Evolutionary conservation across 1,140 invertebrate species (phyloP).

Genomic region (Ostrea edulis): DNA sequence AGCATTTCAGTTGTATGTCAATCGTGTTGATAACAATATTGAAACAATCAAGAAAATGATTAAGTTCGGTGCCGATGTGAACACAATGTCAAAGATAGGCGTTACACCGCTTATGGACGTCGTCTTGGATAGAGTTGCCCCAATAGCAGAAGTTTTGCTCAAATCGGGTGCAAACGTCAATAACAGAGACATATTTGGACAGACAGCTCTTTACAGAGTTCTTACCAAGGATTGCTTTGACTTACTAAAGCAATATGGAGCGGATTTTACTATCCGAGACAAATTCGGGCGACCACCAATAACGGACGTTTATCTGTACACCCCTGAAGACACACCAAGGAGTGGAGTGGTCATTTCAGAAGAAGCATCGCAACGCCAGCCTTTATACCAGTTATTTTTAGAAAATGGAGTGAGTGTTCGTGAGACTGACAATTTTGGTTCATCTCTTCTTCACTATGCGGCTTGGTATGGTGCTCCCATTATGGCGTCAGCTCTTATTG

Average conservation of each 20-base stretch:
- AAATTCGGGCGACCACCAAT: slow-evolving; percentile 43
- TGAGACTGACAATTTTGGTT: slow-evolving; percentile 27
- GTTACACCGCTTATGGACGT: slow-evolving; percentile 43
- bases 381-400: slow-evolving; percentile 5
- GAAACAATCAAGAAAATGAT: slow-evolving; percentile 50
- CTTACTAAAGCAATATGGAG: slow-evolving; percentile 9
- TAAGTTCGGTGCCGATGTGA: slow-evolving; percentile 36
- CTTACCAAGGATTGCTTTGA: slow-evolving; percentile 40
- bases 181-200: slow-evolving; percentile 48
- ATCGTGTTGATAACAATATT: not conserved
- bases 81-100: slow-evolving; percentile 21
- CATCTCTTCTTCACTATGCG: slow-evolving; percentile 45
- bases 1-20: slow-evolving; percentile 40
- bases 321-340: not conserved
- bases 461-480: slow-evolving; percentile 34
- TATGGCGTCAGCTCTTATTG: slow-evolving; percentile 24
- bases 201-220: slow-evolving; percentile 41
- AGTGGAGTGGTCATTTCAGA: slow-evolving; percentile 29
- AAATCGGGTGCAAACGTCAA: slow-evolving; percentile 39
- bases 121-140: not conserved
- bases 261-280: slow-evolving; percentile 36
- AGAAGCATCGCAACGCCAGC: not conserved
- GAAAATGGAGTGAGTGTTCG: slow-evolving; percentile 19
- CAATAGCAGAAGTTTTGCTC: slow-evolving; percentile 32
- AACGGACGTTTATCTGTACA: slow-evolving; percentile 17